Evolutionary conservation across 2,113 vertebrate species (phyloP), one percentile per base, ranked within the genome.

Genomic region (Pteronura brasiliensis): DNA sequence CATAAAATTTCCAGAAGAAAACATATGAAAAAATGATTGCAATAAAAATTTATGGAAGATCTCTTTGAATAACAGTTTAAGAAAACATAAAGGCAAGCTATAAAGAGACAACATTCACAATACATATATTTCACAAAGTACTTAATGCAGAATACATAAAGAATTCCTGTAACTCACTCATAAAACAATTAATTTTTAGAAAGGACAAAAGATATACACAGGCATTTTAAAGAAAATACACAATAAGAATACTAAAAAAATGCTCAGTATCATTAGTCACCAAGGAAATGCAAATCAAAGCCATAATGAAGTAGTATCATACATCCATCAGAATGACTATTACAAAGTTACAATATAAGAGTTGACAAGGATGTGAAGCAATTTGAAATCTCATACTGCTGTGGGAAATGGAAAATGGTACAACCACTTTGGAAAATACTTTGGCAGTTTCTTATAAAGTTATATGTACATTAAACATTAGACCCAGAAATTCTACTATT

Each of bases 1-100:
- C 67, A 63, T 39, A 88, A 88, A 55, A 69, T 44, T 77, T 85
- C 61, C 42, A 96, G 15, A 95, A 63, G 69, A 96, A 76, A 92
- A 82, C 25, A 7, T 5, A 91, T 4, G 7, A 93, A 55, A 96
- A 96, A 94, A 94, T 84, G 1, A 59, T 36, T 80, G 4, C 25
- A 49, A 79, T 61, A 29, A 97, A 93, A 86, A 80, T n/a, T 88
- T 77, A 95, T 61, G 55, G 72, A 80, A 49, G 42, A 85, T 29
- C 31, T 87, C 36, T 39, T 89, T 80, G 49, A 87, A 83, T 29
- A 49, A 72, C 9, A 94, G n/a, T 42, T 65, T 92, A 84, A 86
- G 34, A 82, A 86, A 72, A 79, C 34, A 89, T 44, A 92, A 92
- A 90, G 47, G 42, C 17, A 88, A 94, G 55, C 20, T 42, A 92